Evolutionary conservation across 2,888 invertebrate genomes (phyloP).

Genomic region (Nasonovia ribisnigri): DNA sequence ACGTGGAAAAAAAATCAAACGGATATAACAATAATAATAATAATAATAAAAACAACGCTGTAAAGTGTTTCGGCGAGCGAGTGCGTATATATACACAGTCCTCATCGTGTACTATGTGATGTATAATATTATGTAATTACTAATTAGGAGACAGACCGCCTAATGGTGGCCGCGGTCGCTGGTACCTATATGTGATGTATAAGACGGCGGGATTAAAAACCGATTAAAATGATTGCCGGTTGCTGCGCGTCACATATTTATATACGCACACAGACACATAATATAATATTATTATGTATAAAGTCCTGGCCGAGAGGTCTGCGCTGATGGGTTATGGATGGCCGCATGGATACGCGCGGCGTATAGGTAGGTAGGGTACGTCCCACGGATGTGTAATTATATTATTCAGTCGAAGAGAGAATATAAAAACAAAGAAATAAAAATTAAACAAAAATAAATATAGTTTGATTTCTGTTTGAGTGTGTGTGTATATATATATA

Average conservation of each 20-base stretch:
- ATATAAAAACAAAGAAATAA: not conserved
- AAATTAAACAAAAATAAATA: slow-evolving; percentile 42
- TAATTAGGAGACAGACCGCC: slow-evolving; percentile 41
- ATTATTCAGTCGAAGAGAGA: not conserved
- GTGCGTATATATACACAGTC: not conserved
- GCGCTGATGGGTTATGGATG: slow-evolving; percentile 57
- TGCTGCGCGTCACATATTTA: slow-evolving; percentile 7
- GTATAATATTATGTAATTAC: slow-evolving; percentile 40
- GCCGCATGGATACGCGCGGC: slow-evolving; percentile 15
- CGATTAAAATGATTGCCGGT: slow-evolving; percentile 63
- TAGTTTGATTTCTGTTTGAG: slow-evolving; percentile 38
- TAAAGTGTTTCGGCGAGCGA: not conserved
- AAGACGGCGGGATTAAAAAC: slow-evolving; percentile 52
- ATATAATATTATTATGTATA: not conserved
- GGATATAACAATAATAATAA: slow-evolving; percentile 12
- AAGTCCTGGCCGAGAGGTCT: not conserved
- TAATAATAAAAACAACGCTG: not conserved
- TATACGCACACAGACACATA: not conserved
- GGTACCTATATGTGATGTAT: not conserved
- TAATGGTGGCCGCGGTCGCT: not conserved
- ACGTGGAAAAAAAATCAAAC: not conserved
- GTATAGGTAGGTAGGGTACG: not conserved
- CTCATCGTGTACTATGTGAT: not conserved
- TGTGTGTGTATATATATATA: not conserved
- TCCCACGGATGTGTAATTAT: slow-evolving; percentile 45